A percentile compares a stretch with the other conserved stretches of the same genome.
Conservation (phyloP, 1,140 invertebrate species). For the Rhizoglyphus robini region DNA sequence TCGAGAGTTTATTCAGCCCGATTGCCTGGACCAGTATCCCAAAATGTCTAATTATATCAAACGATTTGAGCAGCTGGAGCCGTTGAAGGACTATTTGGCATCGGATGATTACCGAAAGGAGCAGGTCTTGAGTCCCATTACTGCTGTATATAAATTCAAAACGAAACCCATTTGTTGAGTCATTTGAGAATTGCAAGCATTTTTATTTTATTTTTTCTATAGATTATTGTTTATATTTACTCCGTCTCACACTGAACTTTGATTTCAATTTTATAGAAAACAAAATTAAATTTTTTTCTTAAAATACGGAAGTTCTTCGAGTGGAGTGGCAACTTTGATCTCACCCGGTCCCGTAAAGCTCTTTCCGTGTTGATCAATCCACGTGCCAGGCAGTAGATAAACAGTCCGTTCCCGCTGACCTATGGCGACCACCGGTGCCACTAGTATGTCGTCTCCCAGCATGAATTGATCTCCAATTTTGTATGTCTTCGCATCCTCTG, state of each 20-base stretch:
- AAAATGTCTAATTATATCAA: conserved; percentile 35
- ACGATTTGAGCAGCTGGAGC: conserved; percentile 32
- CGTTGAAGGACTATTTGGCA: conserved; percentile 33
- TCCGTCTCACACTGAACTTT: not conserved
- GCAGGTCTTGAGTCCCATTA: not conserved
- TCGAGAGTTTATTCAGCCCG: conserved; percentile 30
- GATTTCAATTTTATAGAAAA: not conserved
- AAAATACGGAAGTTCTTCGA: not conserved
- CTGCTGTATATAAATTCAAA: too few species aligned
- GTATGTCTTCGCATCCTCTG: conserved; percentile 30
- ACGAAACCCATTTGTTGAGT: too few species aligned
- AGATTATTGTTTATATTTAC: too few species aligned
- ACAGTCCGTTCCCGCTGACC: conserved; percentile 50
- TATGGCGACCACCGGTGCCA: conserved; percentile 60
- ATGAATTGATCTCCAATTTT: conserved; percentile 47
- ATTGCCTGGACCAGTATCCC: conserved; percentile 33
- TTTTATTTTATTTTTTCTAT: too few species aligned
- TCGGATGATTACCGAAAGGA: too few species aligned
- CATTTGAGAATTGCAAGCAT: too few species aligned
- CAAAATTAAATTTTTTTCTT: not conserved
- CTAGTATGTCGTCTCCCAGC: conserved; percentile 64
- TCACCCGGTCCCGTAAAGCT: not conserved
- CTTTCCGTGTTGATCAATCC: conserved; percentile 37
- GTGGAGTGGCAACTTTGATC: not conserved
- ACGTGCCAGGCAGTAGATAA: conserved; percentile 56